These are phyloP conservation scores for Camponotus floridanus DNA, from an alignment of 1,140 invertebrate species.

Conservation along the genomic window DNA sequence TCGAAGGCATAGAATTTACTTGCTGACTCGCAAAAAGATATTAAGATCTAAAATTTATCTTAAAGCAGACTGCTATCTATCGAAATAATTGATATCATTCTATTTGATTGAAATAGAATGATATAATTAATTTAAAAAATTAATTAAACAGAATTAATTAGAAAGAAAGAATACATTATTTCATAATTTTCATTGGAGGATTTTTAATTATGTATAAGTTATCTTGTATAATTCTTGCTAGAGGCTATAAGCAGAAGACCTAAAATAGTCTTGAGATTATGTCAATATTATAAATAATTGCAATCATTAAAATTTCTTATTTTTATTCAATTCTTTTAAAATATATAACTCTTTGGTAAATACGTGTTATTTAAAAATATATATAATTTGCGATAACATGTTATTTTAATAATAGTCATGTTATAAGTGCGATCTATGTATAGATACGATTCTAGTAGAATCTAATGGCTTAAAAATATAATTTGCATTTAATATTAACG, in stretches of 20 bases:
- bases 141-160: background rate
- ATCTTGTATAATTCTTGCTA: no score
- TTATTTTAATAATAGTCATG: background rate
- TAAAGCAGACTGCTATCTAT: background rate
- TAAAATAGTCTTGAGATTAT: background rate
- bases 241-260: background rate
- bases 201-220: background rate
- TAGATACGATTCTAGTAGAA: background rate
- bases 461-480: background rate
- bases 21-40: background rate
- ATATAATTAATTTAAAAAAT: no score
- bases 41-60: background rate
- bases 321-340: conserved; percentile 18
- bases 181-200: background rate
- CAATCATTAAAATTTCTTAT: background rate
- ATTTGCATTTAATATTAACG: background rate
- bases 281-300: background rate
- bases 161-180: background rate
- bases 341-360: background rate
- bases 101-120: no score
- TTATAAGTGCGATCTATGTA: background rate
- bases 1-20: background rate
- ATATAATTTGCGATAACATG: background rate
- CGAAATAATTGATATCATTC: background rate
- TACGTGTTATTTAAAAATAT: background rate